These are phyloP conservation scores for Herminia tarsipennalis DNA, from an alignment of 2,888 invertebrate genomes.

Conservation along the genomic window DNA sequence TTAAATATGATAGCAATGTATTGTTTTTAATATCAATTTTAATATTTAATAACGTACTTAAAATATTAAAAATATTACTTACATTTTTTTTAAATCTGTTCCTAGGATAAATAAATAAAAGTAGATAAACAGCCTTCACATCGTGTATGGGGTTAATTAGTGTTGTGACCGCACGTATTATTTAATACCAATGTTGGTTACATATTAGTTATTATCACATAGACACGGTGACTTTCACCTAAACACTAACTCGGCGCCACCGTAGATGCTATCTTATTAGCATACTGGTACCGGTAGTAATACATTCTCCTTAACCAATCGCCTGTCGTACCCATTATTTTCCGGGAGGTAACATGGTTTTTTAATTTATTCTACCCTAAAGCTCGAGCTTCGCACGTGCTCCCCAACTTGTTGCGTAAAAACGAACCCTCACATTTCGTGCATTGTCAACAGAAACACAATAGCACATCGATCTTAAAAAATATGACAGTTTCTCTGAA, in stretches of 20 bases:
- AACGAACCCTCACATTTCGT: constrained; percentile 37
- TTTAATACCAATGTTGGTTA: constrained; percentile 22
- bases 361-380: constrained; percentile 30
- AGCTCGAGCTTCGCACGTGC: constrained; percentile 35
- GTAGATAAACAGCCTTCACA: no score
- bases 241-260: constrained; percentile 41
- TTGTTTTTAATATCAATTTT: constrained; percentile 12
- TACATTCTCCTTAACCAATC: constrained; percentile 29
- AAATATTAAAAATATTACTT: constrained; percentile 1
- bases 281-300: constrained; percentile 47
- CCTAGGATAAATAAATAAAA: no score
- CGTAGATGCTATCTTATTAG: constrained; percentile 53
- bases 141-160: neutral
- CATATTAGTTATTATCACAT: constrained; percentile 23
- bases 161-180: constrained; percentile 17
- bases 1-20: constrained; percentile 9
- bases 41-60: constrained; percentile 7
- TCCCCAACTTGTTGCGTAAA: constrained; percentile 42
- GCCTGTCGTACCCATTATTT: constrained; percentile 17
- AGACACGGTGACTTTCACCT: constrained; percentile 48
- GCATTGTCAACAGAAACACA: constrained; percentile 55
- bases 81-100: no score
- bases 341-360: constrained; percentile 21
- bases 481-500: constrained; percentile 26
- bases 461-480: constrained; percentile 49